Percentiles rank a stretch among this genome's conserved stretches.
phyloP scores from a whole-genome alignment of 2,113 vertebrate species.

The Alosa alosa region DNA sequence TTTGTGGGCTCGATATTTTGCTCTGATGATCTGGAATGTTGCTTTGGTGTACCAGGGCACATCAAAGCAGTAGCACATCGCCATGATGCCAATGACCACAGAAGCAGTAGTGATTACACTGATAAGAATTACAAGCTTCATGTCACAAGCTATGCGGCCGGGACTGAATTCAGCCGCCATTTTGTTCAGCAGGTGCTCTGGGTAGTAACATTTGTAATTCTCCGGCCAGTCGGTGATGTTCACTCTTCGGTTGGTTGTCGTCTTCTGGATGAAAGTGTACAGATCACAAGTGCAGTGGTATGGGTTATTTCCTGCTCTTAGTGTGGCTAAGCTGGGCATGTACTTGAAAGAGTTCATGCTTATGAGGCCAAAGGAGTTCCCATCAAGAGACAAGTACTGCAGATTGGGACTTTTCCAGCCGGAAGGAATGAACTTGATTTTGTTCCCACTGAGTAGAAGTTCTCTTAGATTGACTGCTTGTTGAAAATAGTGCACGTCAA shows the following conservation, averaged over 20 bases:
- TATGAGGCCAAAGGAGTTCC: conserved; percentile 81
- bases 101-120: conserved; percentile 65
- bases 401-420: conserved; percentile 69
- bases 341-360: conserved; percentile 68
- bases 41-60: conserved; percentile 78
- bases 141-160: conserved; percentile 65
- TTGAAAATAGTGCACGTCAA: conserved; percentile 73
- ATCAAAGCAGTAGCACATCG: conserved; percentile 76
- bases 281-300: conserved; percentile 85
- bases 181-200: conserved; percentile 67
- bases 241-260: conserved; percentile 50
- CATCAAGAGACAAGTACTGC: conserved; percentile 67
- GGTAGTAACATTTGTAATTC: conserved; percentile 80
- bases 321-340: conserved; percentile 64
- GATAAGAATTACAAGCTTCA: conserved; percentile 72
- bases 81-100: conserved; percentile 56
- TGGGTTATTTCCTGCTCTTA: conserved; percentile 80
- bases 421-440: conserved; percentile 81
- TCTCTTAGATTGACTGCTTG: conserved; percentile 61
- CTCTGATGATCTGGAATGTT: conserved; percentile 70
- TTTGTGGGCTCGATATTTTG: conserved; percentile 70
- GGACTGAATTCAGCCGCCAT: conserved; percentile 68
- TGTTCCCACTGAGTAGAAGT: conserved; percentile 77
- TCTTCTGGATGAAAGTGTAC: conserved; percentile 72
- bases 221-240: conserved; percentile 76